Evolutionary conservation across 2,888 invertebrate species (phyloP), one percentile per base, ranked within the genome.

Genomic region (Tinea pellionella): DNA sequence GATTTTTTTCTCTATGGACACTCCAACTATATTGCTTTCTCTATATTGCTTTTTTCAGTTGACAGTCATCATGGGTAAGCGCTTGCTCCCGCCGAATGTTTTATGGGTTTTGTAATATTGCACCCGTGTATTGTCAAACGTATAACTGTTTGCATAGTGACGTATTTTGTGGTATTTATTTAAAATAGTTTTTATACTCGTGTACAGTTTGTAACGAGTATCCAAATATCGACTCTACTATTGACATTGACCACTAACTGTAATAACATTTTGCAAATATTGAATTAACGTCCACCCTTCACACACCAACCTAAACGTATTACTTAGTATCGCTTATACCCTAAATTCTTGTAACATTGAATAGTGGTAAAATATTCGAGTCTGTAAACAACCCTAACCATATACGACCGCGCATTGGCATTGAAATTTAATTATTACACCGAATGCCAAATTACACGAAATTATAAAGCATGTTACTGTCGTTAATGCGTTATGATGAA

Each of bases 21-120:
- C 72, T 71, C 64, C 69, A 70, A 71, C 70, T 76, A 70, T 74
- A 72, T 74, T 74, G 72, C 68, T 67, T 67, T 66, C 69, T 69
- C 68, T 63, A 65, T 77, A 75, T 78, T 80, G 74, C 74, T 62
- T 75, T 75, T 74, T 72, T 72, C 70, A 69, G 72, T 74, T 77
- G 76, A 73, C 75, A 75, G 67, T 75, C 72, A 72, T 73, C 74
- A 71, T 71, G 69, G 66, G 63, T 61, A 53, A 57, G 63, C 61
- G 62, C 61, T 41, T 19, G 42, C 18, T 16, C 42, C 64, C 64
- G 59, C 66, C 65, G 67, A 71, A 69, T 76, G 76, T 71, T 78
- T 78, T 77, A 77, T 78, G 65, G 66, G 53, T 61, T 59, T 59
- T 59, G 59, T 55, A 60, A 55, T 60, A 60, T 59, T 59, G 59